These are phyloP conservation scores for Cacajao melanocephalus DNA, from an alignment of 2,797 vertebrate species.

Conservation along the genomic window DNA sequence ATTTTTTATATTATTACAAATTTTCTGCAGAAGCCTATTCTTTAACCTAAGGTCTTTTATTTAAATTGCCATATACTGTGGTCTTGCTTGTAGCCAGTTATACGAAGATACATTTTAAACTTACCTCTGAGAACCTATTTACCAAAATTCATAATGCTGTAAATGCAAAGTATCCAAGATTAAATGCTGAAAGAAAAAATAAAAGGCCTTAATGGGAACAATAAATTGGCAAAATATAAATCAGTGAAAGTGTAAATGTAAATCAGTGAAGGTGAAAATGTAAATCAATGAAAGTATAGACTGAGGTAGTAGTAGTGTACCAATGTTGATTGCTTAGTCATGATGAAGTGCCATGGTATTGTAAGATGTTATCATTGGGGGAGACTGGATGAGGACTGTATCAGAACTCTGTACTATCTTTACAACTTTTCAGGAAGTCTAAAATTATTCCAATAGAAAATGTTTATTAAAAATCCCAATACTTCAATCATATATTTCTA, in stretches of 20 bases:
- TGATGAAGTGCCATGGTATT: background rate
- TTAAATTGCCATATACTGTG: background rate
- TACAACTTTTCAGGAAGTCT: background rate
- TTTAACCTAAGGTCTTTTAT: background rate
- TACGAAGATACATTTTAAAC: background rate
- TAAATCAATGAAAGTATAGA: no score
- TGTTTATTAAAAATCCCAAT: background rate
- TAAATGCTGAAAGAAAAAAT: background rate
- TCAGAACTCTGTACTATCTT: background rate
- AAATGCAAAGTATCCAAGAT: no score
- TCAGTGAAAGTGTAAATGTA: no score
- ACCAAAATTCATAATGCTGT: background rate
- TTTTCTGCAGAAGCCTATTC: background rate
- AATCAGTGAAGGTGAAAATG: no score
- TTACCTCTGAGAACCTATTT: background rate
- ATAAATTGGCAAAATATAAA: background rate
- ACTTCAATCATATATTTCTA: background rate
- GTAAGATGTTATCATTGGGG: no score
- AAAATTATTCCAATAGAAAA: background rate
- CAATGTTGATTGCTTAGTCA: background rate
- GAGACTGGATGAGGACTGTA: accelerated
- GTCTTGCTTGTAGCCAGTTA: background rate
- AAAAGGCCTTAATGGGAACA: background rate
- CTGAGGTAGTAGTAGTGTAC: background rate
- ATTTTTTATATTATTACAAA: background rate